Base-by-base conservation (phyloP, 2,113 vertebrate species). In the Pyxicephalus adspersus region DNA sequence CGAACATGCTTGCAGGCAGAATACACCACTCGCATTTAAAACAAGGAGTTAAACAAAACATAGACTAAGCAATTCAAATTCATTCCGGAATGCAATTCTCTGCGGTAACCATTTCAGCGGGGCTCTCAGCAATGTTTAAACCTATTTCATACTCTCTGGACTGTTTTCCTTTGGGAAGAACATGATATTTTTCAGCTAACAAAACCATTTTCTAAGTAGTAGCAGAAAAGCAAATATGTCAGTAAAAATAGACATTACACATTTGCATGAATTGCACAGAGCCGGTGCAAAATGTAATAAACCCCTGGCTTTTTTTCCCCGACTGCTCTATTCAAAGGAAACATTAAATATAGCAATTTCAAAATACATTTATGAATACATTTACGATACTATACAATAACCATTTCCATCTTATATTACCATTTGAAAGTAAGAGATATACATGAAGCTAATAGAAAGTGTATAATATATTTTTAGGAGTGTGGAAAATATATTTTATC, bases 261-360 rank as follows among this genome's bases (percentile, higher is more conserved):
- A 76, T 76, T 76, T 63, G 73, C 57, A 75, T 75, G 72, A 61
- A 60, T 75, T 61, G 29, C 58, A 76, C 11, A 19, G 34, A 28
- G 73, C 8, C 8, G 31, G 25, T 64, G 25, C 58, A 38, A 50
- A 63, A 63, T 51, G 16, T 61, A 63, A 76, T 50, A 76, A 25
- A 76, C 25, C 50, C 73, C 19, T 45, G 26, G 26, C 28, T 65
- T 65, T n/a, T n/a, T n/a, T n/a, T 65, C 25, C n/a, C 29, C 3
- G 26, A 19, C 31, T 76, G 38, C 63, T 63, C 58, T 22, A 51
- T 76, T 75, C 64, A 76, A 61, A 76, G 58, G 22, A 26, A 76
- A 63, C 57, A 76, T 28, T 76, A 63, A 63, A 64, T 76, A 63
- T 63, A 76, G 23, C 29, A 63, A 51, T 61, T 75, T 63, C 18